Conservation (phyloP, 2,888 invertebrate genomes). For the Polydrusus cervinus region DNA sequence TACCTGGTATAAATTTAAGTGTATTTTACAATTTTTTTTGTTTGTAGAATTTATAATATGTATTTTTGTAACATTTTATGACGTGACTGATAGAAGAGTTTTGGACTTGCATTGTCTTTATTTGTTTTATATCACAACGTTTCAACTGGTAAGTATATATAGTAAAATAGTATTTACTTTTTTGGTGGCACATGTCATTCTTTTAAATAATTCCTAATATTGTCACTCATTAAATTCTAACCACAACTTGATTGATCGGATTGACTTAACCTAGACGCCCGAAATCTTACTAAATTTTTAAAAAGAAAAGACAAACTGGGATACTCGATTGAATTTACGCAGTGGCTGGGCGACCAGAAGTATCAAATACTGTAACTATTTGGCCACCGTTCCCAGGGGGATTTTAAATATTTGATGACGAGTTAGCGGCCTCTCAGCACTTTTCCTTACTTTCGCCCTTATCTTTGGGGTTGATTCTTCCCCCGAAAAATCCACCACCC, state of each 20-base stretch:
- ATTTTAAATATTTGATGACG: conserved; percentile 72
- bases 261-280: background rate
- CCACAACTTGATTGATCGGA: background rate
- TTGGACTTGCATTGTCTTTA: too few relatives aligned
- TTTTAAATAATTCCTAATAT: too few relatives aligned
- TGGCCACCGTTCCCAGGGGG: conserved; percentile 66
- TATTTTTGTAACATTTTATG: too few relatives aligned
- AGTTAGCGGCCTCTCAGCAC: conserved; percentile 69
- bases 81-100: too few relatives aligned
- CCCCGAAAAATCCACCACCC: conserved; percentile 45
- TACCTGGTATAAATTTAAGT: too few relatives aligned
- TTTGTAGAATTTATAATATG: too few relatives aligned
- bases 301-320: conserved; percentile 5
- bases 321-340: conserved; percentile 16
- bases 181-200: too few relatives aligned
- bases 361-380: conserved; percentile 61
- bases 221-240: too few relatives aligned
- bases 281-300: background rate
- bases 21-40: too few relatives aligned
- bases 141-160: too few relatives aligned
- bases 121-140: too few relatives aligned
- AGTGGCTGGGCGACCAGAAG: conserved; percentile 22
- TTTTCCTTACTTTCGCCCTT: conserved; percentile 59
- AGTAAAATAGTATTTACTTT: too few relatives aligned
- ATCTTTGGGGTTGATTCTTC: conserved; percentile 50